These are phyloP conservation scores for Hydrozoanthus gracilis DNA, from an alignment of 92 coral and sea anemone genomes.

Conservation along the genomic window DNA sequence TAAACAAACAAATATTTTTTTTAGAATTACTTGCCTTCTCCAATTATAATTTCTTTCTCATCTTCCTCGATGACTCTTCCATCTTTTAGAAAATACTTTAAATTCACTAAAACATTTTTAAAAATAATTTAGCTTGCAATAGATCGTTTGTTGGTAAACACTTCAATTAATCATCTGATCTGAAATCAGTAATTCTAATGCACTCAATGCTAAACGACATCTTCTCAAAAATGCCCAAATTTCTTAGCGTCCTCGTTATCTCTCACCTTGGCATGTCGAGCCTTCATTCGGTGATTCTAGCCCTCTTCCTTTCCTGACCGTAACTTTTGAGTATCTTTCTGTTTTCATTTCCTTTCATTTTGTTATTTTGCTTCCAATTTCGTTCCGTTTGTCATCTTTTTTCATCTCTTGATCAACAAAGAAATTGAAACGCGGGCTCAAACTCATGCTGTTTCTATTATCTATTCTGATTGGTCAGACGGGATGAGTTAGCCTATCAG, in stretches of 20 bases:
- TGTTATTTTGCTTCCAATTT: too few relatives aligned
- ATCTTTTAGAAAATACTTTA: constrained; percentile 49
- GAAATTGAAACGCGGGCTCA: constrained; percentile 20
- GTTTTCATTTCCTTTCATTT: constrained; percentile 1
- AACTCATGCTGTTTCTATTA: neutral
- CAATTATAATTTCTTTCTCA: constrained; percentile 59
- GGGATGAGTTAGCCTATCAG: neutral
- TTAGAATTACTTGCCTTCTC: constrained; percentile 55
- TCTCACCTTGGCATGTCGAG: constrained; percentile 65
- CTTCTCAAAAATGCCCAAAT: too few relatives aligned
- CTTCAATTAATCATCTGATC: too few relatives aligned
- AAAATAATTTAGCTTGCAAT: neutral
- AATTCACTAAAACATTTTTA: constrained; percentile 44
- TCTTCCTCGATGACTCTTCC: constrained; percentile 27
- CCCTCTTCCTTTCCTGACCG: constrained; percentile 59
- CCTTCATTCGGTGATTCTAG: constrained; percentile 79
- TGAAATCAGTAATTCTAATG: neutral
- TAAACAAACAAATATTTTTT: neutral
- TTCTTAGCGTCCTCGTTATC: neutral
- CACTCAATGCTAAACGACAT: neutral
- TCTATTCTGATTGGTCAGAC: constrained; percentile 29
- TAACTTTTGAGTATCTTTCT: constrained; percentile 19
- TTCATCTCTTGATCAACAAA: too few relatives aligned
- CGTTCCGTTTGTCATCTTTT: too few relatives aligned
- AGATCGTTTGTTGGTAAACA: too few relatives aligned